Evolutionary conservation across 1,140 invertebrate species (phyloP), one percentile per base, ranked within the genome.

Genomic region (fruit fly (Drosophila melanogaster)): DNA sequence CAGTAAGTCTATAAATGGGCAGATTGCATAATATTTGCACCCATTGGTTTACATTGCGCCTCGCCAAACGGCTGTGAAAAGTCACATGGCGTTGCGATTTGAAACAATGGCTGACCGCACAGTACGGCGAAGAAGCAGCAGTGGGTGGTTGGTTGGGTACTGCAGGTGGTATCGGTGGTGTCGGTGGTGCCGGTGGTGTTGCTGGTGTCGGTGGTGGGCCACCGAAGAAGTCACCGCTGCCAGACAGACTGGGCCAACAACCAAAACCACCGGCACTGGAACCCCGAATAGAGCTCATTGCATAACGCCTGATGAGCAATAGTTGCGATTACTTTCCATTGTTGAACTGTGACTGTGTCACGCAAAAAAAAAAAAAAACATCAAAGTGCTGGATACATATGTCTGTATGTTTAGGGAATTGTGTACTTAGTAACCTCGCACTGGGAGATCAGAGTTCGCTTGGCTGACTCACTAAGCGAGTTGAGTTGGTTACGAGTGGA

Each of bases 291-390:
- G 30, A 37, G 41, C 49, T 19, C 41, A 65, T 75, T 85, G 76
- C 81, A 85, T 75, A 86, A 86, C 61, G 40, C 46, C 49, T 58
- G 60, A 85, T 85, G 81, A 75, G 78, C 81, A 81, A 81, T 81
- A 70, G 74, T 81, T 86, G 69, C 76, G 78, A 84, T 84, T 84
- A 76, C 65, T 60, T 77, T 67, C 67, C 72, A 77, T 76, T 77
- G 72, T 65, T 79, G 60, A 65, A 65, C 70, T 58, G 58, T 78
- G 76, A 83, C 73, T 80, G 44, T 83, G 75, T 66, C 79, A 84
- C 80, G 79, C 79, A 84, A 71, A 49, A 46, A 62, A 79, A 49
- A 70, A 79, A 84, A 71, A 49, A 46, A 62, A 79, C 53, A 70
- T 10, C 22, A 50, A 46, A 24, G 14, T 24, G 14, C 22, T 6